These are phyloP conservation scores for Epinephelus lanceolatus DNA, from an alignment of 2,113 vertebrate genomes.

Conservation along the genomic window DNA sequence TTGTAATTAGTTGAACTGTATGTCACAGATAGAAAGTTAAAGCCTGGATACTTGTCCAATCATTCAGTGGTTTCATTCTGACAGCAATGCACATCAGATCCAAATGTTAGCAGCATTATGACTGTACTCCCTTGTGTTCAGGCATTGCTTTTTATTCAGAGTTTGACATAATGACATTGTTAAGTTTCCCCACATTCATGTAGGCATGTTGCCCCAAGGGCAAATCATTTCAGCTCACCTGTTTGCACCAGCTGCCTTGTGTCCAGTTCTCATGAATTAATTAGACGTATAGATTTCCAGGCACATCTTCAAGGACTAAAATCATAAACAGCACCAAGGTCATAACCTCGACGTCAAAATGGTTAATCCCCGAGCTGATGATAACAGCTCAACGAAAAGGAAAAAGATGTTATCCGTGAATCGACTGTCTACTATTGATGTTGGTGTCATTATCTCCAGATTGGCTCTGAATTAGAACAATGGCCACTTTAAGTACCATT, in stretches of 20 bases:
- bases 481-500: conserved; percentile 79
- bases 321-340: conserved; percentile 91
- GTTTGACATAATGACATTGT: not conserved
- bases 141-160: not conserved
- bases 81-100: conserved; percentile 1
- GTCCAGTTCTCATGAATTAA: conserved; percentile 57
- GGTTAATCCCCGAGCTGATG: conserved; percentile 86
- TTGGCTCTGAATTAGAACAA: conserved; percentile 89
- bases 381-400: conserved; percentile 69
- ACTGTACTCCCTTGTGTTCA: not conserved
- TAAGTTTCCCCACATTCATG: not conserved
- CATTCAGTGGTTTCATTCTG: not conserved
- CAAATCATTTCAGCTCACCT: conserved; percentile 28
- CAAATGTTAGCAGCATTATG: conserved; percentile 1
- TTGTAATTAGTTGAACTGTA: conserved; percentile 44
- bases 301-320: conserved; percentile 90
- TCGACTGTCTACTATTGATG: conserved; percentile 90
- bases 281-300: conserved; percentile 86
- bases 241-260: conserved; percentile 42
- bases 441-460: conserved; percentile 86
- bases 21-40: conserved; percentile 18
- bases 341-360: conserved; percentile 87
- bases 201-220: not conserved
- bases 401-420: conserved; percentile 82
- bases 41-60: not conserved